These are phyloP conservation scores for Corvus cornix DNA, from an alignment of 2,113 vertebrate genomes.

Conservation along the genomic window DNA sequence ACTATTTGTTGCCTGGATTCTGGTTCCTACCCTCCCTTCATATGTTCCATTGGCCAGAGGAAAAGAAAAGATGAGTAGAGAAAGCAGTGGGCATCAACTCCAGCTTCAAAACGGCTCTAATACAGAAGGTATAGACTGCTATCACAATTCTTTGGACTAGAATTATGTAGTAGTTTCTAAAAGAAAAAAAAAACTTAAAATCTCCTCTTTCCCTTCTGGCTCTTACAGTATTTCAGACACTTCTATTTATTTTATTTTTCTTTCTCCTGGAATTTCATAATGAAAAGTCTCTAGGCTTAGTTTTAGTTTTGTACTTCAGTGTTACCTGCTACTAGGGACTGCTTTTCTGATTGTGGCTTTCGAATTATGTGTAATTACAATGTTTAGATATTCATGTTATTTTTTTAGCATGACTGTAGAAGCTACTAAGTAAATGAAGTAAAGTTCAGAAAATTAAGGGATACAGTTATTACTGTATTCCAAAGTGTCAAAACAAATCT, in stretches of 20 bases:
- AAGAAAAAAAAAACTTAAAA: not conserved
- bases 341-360: not conserved
- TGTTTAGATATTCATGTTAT: not conserved
- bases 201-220: not conserved
- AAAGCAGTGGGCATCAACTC: not conserved
- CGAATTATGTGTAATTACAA: not conserved
- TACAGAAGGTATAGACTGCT: not conserved
- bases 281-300: not conserved
- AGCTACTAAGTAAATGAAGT: not conserved
- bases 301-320: conserved; percentile 1
- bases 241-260: conserved; percentile 6
- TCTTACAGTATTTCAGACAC: not conserved
- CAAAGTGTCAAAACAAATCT: not conserved
- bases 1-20: not conserved
- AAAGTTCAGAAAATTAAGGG: not conserved
- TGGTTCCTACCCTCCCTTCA: not conserved
- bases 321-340: not conserved
- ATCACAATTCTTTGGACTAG: not conserved
- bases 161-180: not conserved
- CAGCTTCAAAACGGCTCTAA: not conserved
- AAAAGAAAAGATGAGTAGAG: not conserved
- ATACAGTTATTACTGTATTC: not conserved
- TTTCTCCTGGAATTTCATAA: not conserved
- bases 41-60: not conserved
- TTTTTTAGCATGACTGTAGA: not conserved